phyloP scores from a whole-genome alignment of 2,113 vertebrate species.

The Vidua chalybeata region DNA sequence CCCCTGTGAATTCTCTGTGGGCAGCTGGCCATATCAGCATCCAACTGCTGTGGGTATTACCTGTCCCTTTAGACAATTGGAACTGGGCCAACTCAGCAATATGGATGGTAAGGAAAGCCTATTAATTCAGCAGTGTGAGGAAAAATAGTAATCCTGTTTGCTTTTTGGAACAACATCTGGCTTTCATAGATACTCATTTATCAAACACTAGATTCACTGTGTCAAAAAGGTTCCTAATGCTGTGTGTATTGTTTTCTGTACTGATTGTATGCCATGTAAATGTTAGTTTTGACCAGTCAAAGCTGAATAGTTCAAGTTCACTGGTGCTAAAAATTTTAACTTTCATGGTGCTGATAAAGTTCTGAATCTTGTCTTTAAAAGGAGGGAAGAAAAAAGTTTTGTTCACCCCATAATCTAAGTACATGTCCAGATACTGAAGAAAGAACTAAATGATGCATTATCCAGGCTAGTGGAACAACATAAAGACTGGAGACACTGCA shows the following conservation, averaged over 20 bases:
- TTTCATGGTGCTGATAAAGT: background rate
- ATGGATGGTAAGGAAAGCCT: background rate
- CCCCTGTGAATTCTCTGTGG: background rate
- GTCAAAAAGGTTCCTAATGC: background rate
- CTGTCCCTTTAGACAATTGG: background rate
- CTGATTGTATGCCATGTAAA: background rate
- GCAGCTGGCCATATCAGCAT: background rate
- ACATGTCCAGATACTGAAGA: background rate
- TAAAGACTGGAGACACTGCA: background rate
- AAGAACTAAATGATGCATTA: background rate
- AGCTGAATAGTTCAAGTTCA: background rate
- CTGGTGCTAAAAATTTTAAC: constrained; percentile 5
- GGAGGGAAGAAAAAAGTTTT: background rate
- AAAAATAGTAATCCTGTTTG: background rate
- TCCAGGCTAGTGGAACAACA: background rate
- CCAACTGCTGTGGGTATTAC: background rate
- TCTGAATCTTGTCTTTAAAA: background rate
- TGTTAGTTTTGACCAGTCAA: background rate
- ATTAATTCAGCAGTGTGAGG: background rate
- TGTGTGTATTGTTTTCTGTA: background rate
- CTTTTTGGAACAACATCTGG: background rate
- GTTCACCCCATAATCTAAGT: background rate
- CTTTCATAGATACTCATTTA: background rate
- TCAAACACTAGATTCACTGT: constrained; percentile 16
- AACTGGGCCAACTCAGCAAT: background rate